phyloP scores from a whole-genome alignment of 2,113 vertebrate species.

The Alethe castanea region DNA sequence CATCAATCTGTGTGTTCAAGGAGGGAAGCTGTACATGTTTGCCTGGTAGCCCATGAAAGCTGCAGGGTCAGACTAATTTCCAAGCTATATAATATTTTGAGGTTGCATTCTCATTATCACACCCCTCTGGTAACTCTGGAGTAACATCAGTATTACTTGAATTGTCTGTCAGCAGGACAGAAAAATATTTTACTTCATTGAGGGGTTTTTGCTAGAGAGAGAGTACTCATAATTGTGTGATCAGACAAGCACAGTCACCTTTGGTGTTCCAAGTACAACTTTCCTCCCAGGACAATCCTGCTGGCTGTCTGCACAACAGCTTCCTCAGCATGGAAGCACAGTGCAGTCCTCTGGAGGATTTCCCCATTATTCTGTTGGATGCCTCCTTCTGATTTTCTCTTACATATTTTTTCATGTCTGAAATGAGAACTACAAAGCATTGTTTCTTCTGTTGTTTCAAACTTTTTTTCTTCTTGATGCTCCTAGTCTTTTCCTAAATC shows the following conservation, averaged over 20 bases:
- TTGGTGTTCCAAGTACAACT: neutral
- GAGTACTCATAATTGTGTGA: neutral
- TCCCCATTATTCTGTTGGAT: neutral
- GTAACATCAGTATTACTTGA: neutral
- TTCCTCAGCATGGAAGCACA: neutral
- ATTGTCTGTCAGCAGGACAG: neutral
- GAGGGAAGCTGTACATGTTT: neutral
- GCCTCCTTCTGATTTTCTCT: neutral
- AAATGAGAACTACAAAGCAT: neutral
- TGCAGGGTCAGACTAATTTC: neutral
- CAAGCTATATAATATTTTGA: neutral
- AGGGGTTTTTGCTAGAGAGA: neutral
- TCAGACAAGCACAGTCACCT: neutral
- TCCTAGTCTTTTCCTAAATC: neutral
- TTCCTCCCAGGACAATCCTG: neutral
- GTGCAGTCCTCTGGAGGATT: neutral
- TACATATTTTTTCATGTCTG: neutral
- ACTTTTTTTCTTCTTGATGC: neutral
- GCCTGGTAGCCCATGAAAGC: neutral
- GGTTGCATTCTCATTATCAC: neutral
- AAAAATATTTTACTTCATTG: neutral
- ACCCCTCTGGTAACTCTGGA: accelerated
- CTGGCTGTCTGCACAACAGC: neutral
- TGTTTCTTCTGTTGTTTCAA: neutral
- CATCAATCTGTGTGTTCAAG: neutral